These are phyloP conservation scores for Heterohyrax brucei DNA, from an alignment of 2,797 vertebrate species.

Conservation along the genomic window DNA sequence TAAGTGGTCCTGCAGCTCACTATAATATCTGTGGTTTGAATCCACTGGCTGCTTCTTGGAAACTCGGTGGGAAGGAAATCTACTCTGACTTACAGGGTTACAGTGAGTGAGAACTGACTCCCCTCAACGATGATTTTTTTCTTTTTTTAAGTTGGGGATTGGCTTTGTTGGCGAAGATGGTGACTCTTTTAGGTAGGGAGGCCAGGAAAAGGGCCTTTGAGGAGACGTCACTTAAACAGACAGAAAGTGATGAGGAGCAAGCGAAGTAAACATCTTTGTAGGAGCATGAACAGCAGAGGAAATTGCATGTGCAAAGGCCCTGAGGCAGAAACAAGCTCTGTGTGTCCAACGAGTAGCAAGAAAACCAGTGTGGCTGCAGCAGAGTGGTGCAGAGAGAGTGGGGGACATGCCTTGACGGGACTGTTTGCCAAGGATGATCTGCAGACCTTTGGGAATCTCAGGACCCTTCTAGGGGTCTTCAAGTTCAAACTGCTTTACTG, in stretches of 20 bases:
- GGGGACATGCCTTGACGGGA: not conserved
- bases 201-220: not conserved
- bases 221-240: not conserved
- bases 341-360: not conserved
- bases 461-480: not conserved
- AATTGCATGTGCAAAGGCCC: not conserved
- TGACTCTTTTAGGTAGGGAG: not conserved
- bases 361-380: not conserved
- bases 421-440: not conserved
- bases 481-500: slow-evolving; percentile 53
- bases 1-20: too few species aligned
- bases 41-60: too few species aligned
- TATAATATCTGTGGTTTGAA: too few species aligned
- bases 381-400: not conserved
- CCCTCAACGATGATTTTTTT: too few species aligned
- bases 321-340: not conserved
- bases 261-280: not conserved
- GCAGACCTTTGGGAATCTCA: not conserved
- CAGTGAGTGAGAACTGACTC: too few species aligned
- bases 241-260: not conserved
- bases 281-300: not conserved
- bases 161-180: not conserved
- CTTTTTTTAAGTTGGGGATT: not conserved
- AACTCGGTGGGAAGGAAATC: too few species aligned
- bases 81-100: too few species aligned